Evolutionary conservation across 2,797 vertebrate genomes (phyloP), one percentile per base, ranked within the genome.

Genomic region (Otolemur crassicaudatus): DNA sequence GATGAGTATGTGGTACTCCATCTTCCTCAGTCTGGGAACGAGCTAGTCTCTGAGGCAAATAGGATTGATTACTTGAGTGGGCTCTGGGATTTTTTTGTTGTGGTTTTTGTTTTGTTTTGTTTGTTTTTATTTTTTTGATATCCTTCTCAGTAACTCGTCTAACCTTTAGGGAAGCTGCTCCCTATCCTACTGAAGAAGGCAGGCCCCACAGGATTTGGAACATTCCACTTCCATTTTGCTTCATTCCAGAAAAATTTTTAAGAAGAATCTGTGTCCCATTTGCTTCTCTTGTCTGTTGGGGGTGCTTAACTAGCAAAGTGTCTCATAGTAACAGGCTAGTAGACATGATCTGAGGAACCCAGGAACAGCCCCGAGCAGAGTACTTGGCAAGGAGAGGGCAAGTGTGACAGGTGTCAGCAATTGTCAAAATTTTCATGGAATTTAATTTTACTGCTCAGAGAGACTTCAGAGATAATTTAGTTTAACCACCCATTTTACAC

Each of bases 171-270:
- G 29, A 87, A 91, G 17, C 34, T 14, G 58, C 34, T 83, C 27
- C 60, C 34, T 65, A 1, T 60, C 40, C 56, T 11, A 13, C 20
- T 75, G 58, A 80, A 73, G 29, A 60, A 46, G 29, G 31, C 67
- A 80, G 60, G 1, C 13, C 40, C 70, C 22, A 46, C 23, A 31
- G 91, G 19, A 29, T n/a, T 81, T 69, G 37, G 34, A 23, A 69
- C 31, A n/a, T 94, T 95, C 69, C 3, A 12, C 82, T 82, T 93
- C 46, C 5, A 7, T 84, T 92, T 76, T 89, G 29, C 11, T 93
- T 89, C 53, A 12, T 43, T 72, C n/a, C 60, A 90, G 19, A 76
- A 85, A 92, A 27, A 12, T 85, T 25, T 91, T 70, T 88, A 69
- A 40, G 29, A 76, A 82, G 5, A 5, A 1, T 73, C 56, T 73